These are phyloP conservation scores for Plagiodera versicolora DNA, from an alignment of 2,888 invertebrate species.

Conservation along the genomic window DNA sequence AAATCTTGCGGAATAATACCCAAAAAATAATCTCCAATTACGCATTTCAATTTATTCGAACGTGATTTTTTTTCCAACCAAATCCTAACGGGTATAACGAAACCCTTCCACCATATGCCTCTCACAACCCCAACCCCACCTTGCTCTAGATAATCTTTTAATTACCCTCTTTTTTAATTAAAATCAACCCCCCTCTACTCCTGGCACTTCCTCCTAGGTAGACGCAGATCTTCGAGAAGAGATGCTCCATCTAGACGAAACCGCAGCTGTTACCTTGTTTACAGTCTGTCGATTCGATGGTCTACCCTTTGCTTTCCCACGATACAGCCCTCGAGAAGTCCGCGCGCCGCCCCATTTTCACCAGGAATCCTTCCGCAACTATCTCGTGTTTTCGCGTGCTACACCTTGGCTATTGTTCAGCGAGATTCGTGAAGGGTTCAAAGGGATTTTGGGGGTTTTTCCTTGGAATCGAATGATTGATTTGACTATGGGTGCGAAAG, in stretches of 20 bases:
- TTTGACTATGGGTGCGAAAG: conserved; percentile 27
- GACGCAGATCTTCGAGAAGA: not conserved
- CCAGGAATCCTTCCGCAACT: conserved; percentile 52
- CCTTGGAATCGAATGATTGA: conserved; percentile 27
- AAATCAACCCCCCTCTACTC: too few species aligned
- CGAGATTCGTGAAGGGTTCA: conserved; percentile 16
- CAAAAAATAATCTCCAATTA: too few species aligned
- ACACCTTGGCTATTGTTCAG: conserved; percentile 36
- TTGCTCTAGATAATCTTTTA: conserved; percentile 36
- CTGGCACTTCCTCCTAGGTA: conserved; percentile 25
- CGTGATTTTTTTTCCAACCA: too few species aligned
- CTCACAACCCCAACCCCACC: conserved; percentile 15
- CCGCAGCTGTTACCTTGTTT: conserved; percentile 41
- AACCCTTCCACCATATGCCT: not conserved
- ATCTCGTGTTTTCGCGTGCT: conserved; percentile 50
- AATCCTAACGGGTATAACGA: not conserved
- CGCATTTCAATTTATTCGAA: too few species aligned
- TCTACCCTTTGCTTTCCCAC: conserved; percentile 51
- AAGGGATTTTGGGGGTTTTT: conserved; percentile 28
- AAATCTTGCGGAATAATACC: too few species aligned
- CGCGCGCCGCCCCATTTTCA: conserved; percentile 49
- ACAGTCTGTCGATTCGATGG: conserved; percentile 38
- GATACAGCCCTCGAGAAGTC: conserved; percentile 49
- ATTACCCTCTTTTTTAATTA: conserved; percentile 39
- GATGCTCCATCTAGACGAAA: conserved; percentile 18